Base-by-base conservation (phyloP, 2,888 invertebrate genomes). In the Leptarthrus brevirostris region DNA sequence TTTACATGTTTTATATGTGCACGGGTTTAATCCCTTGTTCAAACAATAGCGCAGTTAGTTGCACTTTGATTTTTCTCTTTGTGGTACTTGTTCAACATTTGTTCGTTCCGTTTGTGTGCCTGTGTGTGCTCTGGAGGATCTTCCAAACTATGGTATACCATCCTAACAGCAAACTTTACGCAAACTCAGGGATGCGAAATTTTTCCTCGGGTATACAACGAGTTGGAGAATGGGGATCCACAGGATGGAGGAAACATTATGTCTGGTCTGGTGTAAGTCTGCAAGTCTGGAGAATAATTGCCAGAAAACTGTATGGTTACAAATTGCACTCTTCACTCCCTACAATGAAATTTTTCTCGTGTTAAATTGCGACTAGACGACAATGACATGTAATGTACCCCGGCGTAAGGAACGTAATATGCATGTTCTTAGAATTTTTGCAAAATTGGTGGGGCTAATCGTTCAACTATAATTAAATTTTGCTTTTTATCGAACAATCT, bases 291-390 rank as follows among this genome's bases (percentile, higher is more conserved):
- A 69, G 30, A 52, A 52, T 69, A 69, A 69, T 69, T 69, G 69
- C 69, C 69, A 69, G 69, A 69, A 69, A 69, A 69, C 69, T 69
- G 69, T 20, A 69, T 69, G 52, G 52, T 69, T 69, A 69, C 69
- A 69, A 69, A 69, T 52, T 52, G 34, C 69, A 69, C 34, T 22
- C 52, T 52, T 30, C 64, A 16, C 64, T 66, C 26, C 24, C 2
- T 34, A 12, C n/a, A 8, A 12, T 14, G 24, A 6, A 44, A 18
- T 40, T 6, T 12, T 54, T 47, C 16, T 30, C 6, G 34, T 30
- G 69, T 49, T 49, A 49, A 69, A 52, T 52, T 69, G 69, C 52
- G 30, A 52, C 69, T 18, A 69, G 52, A 69, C 69, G 69, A 69
- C 69, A 69, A 52, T 52, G 69, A 69, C 49, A 69, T 49, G 49